Percentiles rank a stretch among this genome's conserved stretches.
These are phyloP conservation scores for Bombus pyrosoma DNA, from an alignment of 1,140 invertebrate species.

Conservation along the genomic window DNA sequence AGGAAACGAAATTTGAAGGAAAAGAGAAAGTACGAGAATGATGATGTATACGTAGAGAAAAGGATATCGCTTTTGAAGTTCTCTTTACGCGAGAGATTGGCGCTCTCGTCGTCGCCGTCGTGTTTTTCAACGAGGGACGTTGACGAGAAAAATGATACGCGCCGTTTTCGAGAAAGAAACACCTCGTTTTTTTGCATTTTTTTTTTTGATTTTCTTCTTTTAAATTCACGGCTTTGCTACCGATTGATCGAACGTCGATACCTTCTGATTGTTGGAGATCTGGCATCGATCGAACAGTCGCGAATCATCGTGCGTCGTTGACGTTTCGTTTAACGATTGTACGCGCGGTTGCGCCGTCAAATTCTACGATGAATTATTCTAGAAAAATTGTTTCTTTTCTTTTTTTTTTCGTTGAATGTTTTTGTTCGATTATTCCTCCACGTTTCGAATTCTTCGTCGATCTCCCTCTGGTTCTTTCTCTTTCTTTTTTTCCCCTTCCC, in stretches of 20 bases:
- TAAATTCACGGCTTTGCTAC: not conserved
- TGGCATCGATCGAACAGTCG: conserved; percentile 22
- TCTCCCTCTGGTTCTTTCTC: conserved; percentile 23
- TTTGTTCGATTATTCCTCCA: conserved; percentile 13
- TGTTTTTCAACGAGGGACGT: conserved; percentile 11
- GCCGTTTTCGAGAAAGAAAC: conserved; percentile 10
- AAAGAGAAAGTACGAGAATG: not conserved
- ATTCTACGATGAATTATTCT: not conserved
- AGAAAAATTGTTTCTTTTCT: not conserved
- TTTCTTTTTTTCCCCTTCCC: conserved; percentile 19
- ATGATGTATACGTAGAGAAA: not conserved
- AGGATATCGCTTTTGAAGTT: conserved; percentile 59
- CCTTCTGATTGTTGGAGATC: conserved; percentile 7
- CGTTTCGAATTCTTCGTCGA: conserved; percentile 1
- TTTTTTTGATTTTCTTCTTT: not conserved
- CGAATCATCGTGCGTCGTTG: not conserved
- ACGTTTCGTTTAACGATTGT: conserved; percentile 15
- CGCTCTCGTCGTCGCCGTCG: conserved; percentile 16
- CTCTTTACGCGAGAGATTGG: conserved; percentile 20
- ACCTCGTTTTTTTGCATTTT: not conserved
- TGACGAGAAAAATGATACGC: conserved; percentile 6
- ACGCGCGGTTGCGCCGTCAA: not conserved
- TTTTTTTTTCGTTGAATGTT: not conserved
- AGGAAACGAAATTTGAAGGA: not conserved
- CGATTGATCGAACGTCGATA: conserved; percentile 38